Evolutionary conservation across 2,888 invertebrate genomes (phyloP).

Genomic region (Nineta flava): DNA sequence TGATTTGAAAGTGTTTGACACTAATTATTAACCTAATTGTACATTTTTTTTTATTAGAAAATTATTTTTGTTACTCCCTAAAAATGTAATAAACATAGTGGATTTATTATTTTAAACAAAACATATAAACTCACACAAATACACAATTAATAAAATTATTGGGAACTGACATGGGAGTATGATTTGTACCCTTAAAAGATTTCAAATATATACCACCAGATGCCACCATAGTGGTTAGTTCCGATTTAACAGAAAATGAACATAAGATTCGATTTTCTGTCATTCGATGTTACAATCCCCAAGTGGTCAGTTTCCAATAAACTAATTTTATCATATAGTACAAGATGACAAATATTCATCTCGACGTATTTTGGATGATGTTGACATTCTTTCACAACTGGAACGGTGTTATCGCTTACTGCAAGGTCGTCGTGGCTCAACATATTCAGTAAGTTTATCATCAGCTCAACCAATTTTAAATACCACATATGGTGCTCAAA

Average conservation of each 20-base stretch:
- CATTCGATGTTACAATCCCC: too few relatives aligned
- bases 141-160: too few relatives aligned
- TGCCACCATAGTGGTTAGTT: too few relatives aligned
- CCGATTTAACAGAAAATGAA: not conserved
- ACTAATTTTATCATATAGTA: constrained; percentile 31
- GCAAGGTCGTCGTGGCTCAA: constrained; percentile 40
- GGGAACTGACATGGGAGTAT: too few relatives aligned
- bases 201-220: too few relatives aligned
- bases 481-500: constrained; percentile 31
- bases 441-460: constrained; percentile 35
- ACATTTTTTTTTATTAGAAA: not conserved
- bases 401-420: constrained; percentile 62
- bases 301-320: too few relatives aligned
- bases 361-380: constrained; percentile 50
- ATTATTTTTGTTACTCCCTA: not conserved
- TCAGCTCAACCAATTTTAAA: constrained; percentile 11
- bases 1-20: too few relatives aligned
- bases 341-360: constrained; percentile 60
- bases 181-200: too few relatives aligned
- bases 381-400: constrained; percentile 52
- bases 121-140: too few relatives aligned
- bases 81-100: too few relatives aligned
- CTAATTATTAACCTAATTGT: not conserved
- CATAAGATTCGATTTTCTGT: not conserved
- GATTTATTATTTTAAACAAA: too few relatives aligned